Evolutionary conservation across 2,113 vertebrate species (phyloP), one percentile per base, ranked within the genome.

Genomic region (Eulemur macaco): DNA sequence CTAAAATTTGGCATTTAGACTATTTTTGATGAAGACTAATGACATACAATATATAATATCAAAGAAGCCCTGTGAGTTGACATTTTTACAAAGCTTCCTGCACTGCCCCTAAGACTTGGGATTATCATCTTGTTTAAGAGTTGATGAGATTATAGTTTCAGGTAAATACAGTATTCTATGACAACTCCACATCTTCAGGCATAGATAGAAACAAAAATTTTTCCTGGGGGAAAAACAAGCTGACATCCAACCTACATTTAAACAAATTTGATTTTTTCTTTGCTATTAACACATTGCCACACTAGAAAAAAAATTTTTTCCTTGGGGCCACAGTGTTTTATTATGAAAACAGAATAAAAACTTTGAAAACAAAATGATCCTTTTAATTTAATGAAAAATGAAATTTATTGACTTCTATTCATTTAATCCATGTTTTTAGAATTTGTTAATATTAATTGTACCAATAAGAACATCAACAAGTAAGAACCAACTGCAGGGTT

Each of bases 111-210:
- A 45, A 84, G 29, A 25, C 14, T 96, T 86, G 34, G 54, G 34
- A 94, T 92, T 17, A 93, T 80, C 58, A 86, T 92, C n/a, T 76
- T n/a, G 25, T 86, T 92, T 52, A 74, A n/a, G 47, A 86, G 34
- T 23, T 76, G 34, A 76, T 91, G 39, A 95, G 23, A 93, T 84
- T 21, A 88, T 20, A 63, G 47, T 96, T 83, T 89, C 42, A 85
- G 76, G 39, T 78, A 92, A 94, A 50, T 29, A 88, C 3, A 52
- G 18, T 66, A 86, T 82, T 47, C 56, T 39, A 37, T 66, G 64
- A n/a, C 11, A 94, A 90, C n/a, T 86, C 34, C 7, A 50, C 8
- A 69, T 68, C 12, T 87, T 76, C 6, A 86, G 66, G 87, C 56
- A 78, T 13, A 29, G 45, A 50, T 1, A 83, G 17, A 96, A 96